A percentile compares a stretch with the other conserved stretches of the same genome.
phyloP scores from a whole-genome alignment of 2,113 vertebrate genomes.

The Amblyopsis rosae region DNA sequence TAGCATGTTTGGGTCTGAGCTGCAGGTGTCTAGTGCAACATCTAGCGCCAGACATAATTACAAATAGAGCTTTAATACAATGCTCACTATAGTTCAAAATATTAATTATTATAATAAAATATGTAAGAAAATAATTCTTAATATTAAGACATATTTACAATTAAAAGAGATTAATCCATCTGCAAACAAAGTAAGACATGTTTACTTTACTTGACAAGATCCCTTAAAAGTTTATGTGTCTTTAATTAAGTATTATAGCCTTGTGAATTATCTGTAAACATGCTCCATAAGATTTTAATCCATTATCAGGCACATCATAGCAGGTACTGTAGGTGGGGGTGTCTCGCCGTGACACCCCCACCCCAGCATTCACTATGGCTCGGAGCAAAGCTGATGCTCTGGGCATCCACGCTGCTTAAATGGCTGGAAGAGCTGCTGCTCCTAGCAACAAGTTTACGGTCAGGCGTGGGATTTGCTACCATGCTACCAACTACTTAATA shows the following conservation, averaged over 20 bases:
- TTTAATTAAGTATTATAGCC: too few relatives aligned
- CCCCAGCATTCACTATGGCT: conserved; percentile 58
- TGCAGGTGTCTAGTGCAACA: too few relatives aligned
- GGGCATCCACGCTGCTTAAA: conserved; percentile 42
- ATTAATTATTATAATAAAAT: too few relatives aligned
- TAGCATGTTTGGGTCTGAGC: too few relatives aligned
- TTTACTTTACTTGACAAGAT: not conserved
- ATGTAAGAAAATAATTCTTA: too few relatives aligned
- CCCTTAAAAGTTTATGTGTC: not conserved
- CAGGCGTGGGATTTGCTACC: not conserved
- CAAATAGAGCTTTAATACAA: too few relatives aligned
- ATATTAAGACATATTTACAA: too few relatives aligned
- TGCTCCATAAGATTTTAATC: not conserved
- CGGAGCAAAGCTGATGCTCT: conserved; percentile 65
- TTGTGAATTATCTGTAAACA: too few relatives aligned
- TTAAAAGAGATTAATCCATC: too few relatives aligned
- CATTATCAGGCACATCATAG: conserved; percentile 40
- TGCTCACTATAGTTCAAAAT: not conserved
- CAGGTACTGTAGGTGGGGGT: conserved; percentile 38
- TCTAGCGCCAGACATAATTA: too few relatives aligned
- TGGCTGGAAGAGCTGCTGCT: conserved; percentile 28
- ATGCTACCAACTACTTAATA: not conserved
- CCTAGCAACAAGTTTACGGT: conserved; percentile 23
- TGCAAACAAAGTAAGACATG: not conserved
- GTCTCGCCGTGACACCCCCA: conserved; percentile 44